Percentiles rank a stretch among this genome's conserved stretches.
phyloP scores from a whole-genome alignment of 2,113 vertebrate genomes.

The Felis chaus region DNA sequence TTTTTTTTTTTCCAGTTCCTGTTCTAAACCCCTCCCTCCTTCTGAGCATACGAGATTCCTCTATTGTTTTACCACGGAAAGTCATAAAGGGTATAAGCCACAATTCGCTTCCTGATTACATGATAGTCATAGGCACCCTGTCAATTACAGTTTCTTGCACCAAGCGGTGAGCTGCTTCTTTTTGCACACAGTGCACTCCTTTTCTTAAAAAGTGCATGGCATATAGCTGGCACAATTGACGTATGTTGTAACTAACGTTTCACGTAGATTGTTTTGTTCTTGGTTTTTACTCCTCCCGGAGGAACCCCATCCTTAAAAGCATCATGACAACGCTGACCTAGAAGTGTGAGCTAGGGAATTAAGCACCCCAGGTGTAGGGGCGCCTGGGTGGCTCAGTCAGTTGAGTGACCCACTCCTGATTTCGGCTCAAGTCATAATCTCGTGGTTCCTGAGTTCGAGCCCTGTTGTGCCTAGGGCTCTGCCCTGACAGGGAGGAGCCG shows the following conservation, averaged over 20 bases:
- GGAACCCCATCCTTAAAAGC: neutral
- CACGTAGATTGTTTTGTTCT: neutral
- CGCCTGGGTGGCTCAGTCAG: too few relatives aligned
- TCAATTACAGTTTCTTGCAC: neutral
- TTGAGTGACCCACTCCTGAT: too few relatives aligned
- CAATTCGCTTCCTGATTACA: neutral
- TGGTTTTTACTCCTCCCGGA: neutral
- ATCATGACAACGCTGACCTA: neutral
- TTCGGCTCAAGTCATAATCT: too few relatives aligned
- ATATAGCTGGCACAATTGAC: neutral
- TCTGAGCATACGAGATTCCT: neutral
- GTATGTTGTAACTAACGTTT: neutral
- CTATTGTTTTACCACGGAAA: neutral
- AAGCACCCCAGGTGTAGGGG: neutral
- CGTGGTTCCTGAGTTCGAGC: too few relatives aligned
- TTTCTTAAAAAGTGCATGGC: neutral
- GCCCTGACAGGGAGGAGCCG: too few relatives aligned
- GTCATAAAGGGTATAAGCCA: neutral
- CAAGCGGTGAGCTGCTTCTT: neutral
- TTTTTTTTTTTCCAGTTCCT: neutral
- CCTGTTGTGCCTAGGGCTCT: too few relatives aligned
- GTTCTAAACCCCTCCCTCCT: neutral
- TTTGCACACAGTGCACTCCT: neutral
- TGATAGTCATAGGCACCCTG: neutral
- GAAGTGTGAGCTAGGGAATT: slow-evolving; percentile 3